A percentile compares a stretch with the other conserved stretches of the same genome.
Conservation (phyloP, 2,113 vertebrate species). For the Plectropomus leopardus region DNA sequence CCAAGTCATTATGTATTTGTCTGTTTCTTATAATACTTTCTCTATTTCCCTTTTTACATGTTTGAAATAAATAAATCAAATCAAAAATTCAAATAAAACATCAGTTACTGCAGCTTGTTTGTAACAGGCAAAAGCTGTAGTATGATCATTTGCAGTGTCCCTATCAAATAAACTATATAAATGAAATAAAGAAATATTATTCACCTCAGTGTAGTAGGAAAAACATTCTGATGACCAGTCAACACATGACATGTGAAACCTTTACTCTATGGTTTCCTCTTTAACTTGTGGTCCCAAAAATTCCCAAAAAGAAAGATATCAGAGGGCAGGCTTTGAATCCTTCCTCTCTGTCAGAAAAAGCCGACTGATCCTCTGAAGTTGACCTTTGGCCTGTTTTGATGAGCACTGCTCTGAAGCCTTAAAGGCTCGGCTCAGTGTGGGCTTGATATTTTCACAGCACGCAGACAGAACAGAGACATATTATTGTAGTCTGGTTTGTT, state of each 20-base stretch:
- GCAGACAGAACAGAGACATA: conserved; percentile 17
- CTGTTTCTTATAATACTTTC: no score
- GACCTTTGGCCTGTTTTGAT: background rate
- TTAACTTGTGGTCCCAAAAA: background rate
- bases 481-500: background rate
- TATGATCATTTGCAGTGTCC: no score
- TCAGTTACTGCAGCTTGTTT: no score
- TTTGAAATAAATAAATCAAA: no score
- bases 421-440: background rate
- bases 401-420: background rate
- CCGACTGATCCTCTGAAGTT: background rate
- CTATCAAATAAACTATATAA: no score
- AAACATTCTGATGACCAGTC: background rate
- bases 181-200: no score
- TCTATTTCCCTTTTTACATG: no score
- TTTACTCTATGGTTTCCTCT: background rate
- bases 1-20: no score
- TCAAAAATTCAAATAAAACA: no score
- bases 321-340: background rate
- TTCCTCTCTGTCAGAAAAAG: background rate
- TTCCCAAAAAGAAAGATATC: background rate
- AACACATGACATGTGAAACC: background rate
- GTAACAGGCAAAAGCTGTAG: no score
- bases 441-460: conserved; percentile 20
- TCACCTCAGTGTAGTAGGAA: background rate